A percentile compares a stretch with the other conserved stretches of the same genome.
Conservation (phyloP, 2,888 invertebrate genomes). For the Cabera pusaria region DNA sequence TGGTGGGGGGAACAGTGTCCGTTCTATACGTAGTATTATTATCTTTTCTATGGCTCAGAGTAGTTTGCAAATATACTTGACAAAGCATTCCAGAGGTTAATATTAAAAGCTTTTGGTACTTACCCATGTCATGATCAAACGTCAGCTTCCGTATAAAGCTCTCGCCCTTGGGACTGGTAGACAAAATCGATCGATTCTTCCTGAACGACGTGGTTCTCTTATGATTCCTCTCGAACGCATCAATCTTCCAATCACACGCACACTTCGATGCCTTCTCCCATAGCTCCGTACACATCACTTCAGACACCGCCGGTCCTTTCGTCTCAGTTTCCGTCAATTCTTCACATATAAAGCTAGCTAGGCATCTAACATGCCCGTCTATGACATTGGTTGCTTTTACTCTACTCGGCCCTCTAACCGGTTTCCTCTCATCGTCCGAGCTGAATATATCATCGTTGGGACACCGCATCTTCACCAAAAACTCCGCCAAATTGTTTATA, state of each 20-base stretch:
- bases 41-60: no score
- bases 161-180: constrained; percentile 69
- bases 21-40: no score
- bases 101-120: no score
- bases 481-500: constrained; percentile 61
- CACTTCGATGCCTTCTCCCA: constrained; percentile 85
- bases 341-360: constrained; percentile 70
- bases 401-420: constrained; percentile 56
- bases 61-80: no score
- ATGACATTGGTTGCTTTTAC: constrained; percentile 57
- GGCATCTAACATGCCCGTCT: constrained; percentile 65
- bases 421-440: constrained; percentile 80
- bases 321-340: constrained; percentile 61
- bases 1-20: no score
- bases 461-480: constrained; percentile 64
- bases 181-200: constrained; percentile 76
- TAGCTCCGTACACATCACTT: constrained; percentile 79
- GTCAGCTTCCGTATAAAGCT: constrained; percentile 67
- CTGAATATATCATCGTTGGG: constrained; percentile 81
- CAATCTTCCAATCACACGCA: constrained; percentile 85
- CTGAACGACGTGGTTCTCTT: constrained; percentile 80
- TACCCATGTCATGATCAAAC: constrained; percentile 75
- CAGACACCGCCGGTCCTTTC: constrained; percentile 79
- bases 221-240: constrained; percentile 74
- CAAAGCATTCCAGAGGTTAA: no score